Conservation (phyloP, 2,113 vertebrate species). For the Coturnix japonica region DNA sequence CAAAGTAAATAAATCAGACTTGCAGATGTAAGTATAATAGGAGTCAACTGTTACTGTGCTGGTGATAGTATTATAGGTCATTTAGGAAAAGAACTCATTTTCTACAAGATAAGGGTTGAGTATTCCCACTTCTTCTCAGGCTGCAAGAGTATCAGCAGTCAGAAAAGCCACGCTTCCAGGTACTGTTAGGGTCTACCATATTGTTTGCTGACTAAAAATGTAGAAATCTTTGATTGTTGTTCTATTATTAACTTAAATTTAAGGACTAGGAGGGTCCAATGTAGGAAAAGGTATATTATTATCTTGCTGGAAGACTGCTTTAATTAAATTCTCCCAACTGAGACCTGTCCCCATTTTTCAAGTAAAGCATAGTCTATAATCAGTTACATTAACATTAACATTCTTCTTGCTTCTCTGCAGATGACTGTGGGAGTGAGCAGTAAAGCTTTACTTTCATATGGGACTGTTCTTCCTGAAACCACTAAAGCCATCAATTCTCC, state of each 20-base stretch:
- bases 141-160: neutral
- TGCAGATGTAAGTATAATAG: neutral
- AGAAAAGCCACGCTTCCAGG: neutral
- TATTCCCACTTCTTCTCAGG: neutral
- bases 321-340: conserved; percentile 72
- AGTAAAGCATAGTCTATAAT: conserved; percentile 38
- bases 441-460: neutral
- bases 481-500: neutral
- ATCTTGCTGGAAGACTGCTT: conserved; percentile 56
- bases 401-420: conserved; percentile 24
- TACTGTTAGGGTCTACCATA: neutral
- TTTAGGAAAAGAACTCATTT: neutral
- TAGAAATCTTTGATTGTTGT: conserved; percentile 11
- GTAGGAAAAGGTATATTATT: conserved; percentile 23
- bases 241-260: conserved; percentile 48
- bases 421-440: neutral
- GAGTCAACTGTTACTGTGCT: neutral
- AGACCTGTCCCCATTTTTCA: conserved; percentile 57
- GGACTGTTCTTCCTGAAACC: neutral
- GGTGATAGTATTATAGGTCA: neutral
- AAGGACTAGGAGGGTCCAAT: conserved; percentile 17
- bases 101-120: neutral
- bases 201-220: neutral
- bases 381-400: conserved; percentile 38
- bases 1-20: neutral